These are phyloP conservation scores for Brachionus calyciflorus DNA, from an alignment of 1,140 invertebrate species.

Conservation along the genomic window DNA sequence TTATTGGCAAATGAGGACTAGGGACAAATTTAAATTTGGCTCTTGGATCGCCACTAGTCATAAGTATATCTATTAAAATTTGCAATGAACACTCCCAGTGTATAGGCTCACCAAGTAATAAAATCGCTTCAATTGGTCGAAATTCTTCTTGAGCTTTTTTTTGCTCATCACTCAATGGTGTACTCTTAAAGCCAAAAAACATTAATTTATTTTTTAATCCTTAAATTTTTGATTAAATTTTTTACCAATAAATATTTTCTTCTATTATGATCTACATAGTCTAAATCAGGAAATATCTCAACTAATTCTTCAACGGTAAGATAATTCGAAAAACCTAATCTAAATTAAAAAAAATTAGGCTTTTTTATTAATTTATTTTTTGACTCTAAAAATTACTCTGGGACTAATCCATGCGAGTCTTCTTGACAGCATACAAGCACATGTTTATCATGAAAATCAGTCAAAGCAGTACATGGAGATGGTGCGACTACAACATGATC, in stretches of 20 bases:
- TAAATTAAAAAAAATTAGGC: background rate
- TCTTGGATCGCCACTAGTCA: constrained; percentile 57
- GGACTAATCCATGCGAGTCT: constrained; percentile 45
- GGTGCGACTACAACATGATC: constrained; percentile 51
- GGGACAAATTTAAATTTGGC: constrained; percentile 53
- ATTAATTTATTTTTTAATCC: background rate
- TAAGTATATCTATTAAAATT: constrained; percentile 59
- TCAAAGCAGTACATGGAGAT: constrained; percentile 56
- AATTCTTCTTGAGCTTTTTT: constrained; percentile 23
- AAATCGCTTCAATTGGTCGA: constrained; percentile 55
- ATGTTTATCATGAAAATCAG: constrained; percentile 55
- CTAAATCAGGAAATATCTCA: constrained; percentile 67
- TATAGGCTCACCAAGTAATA: constrained; percentile 68
- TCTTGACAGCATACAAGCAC: constrained; percentile 59
- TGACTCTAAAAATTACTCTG: background rate
- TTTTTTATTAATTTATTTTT: background rate
- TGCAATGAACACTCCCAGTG: constrained; percentile 66
- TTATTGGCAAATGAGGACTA: constrained; percentile 65
- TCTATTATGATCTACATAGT: constrained; percentile 69
- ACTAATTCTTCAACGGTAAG: constrained; percentile 49
- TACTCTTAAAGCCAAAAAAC: background rate
- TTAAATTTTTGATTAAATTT: background rate
- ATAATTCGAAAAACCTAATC: constrained; percentile 25
- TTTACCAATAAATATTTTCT: constrained; percentile 57
- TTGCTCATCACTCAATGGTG: background rate